phyloP scores from a whole-genome alignment of 2,888 invertebrate genomes.

The Pyrrhosoma nymphula region DNA sequence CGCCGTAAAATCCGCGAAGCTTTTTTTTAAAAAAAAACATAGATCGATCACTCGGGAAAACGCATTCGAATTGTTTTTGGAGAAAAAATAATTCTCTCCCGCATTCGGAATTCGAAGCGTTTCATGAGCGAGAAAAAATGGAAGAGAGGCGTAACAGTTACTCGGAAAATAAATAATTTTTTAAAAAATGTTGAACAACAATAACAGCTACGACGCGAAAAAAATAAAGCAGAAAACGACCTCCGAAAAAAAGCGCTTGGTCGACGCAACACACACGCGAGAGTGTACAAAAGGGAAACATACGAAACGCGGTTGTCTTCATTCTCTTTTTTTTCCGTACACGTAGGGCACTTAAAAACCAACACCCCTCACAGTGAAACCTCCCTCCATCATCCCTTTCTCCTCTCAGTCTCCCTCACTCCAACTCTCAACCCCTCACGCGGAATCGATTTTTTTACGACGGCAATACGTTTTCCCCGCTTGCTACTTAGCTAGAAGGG shows the following conservation, averaged over 20 bases:
- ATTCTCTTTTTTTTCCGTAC: background rate
- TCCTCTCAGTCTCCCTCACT: background rate
- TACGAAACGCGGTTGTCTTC: background rate
- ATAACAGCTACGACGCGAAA: background rate
- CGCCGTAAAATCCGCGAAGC: background rate
- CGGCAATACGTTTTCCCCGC: slow-evolving; percentile 5
- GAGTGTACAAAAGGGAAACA: background rate
- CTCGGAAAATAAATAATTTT: background rate
- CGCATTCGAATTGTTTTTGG: background rate
- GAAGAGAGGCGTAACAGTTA: background rate
- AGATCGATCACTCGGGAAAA: background rate
- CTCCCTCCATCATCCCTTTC: background rate
- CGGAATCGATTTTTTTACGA: background rate
- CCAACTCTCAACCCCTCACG: background rate
- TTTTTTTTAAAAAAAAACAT: background rate
- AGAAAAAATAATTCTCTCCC: background rate
- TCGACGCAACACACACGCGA: background rate
- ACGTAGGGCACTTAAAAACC: slow-evolving; percentile 39
- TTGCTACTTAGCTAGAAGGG: background rate
- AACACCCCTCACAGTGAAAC: slow-evolving; percentile 15
- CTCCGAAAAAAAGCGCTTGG: background rate
- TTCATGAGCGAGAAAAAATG: background rate
- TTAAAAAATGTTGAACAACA: background rate
- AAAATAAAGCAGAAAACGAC: background rate
- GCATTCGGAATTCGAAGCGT: background rate